Base-by-base conservation (phyloP, 2,797 vertebrate genomes). In the Ibycter americanus region DNA sequence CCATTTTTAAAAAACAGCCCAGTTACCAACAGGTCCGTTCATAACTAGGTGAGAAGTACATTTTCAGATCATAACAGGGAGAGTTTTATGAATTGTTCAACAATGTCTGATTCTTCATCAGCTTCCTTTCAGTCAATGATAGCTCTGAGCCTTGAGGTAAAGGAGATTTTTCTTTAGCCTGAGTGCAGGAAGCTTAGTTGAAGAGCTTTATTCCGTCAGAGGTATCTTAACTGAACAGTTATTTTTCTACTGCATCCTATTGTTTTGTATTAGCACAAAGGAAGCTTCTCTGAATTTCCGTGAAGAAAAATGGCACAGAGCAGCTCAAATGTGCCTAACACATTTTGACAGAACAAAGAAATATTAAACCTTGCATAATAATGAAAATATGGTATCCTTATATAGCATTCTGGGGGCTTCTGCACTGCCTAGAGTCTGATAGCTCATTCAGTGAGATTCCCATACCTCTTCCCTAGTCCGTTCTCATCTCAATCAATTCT, bases 201-300 rank as follows among this genome's bases (percentile, higher is more conserved):
- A 83, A 90, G 66, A 79, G 61, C 17, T 87, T 93, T 95, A 47
- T 90, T 25, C 47, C 77, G 19, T 62, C 73, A 76, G 51, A 84
- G n/a, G 7, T 49, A 23, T 71, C 66, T 56, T 27, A 42, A 11
- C 56, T 6, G 49, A 62, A 61, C 0, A 5, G 46, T 31, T 56
- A 3, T 32, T 74, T 79, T 90, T 72, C 34, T 65, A 7, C 38
- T 56, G 16, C 40, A 16, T 42, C 44, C 23, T 52, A 2, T 63
- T 68, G 16, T 70, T 11, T 3, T 68, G 34, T 40, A 8, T n/a
- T 65, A 87, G 29, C 46, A 56, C 40, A 65, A 82, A 56, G 31
- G 46, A 90, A 62, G 19, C 46, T 42, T 51, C 66, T 61, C 73
- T 18, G 23, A 38, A 36, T 88, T 72, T 89, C 47, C 80, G 15